phyloP scores from a whole-genome alignment of 2,797 vertebrate genomes.

The Microchirus variegatus region DNA sequence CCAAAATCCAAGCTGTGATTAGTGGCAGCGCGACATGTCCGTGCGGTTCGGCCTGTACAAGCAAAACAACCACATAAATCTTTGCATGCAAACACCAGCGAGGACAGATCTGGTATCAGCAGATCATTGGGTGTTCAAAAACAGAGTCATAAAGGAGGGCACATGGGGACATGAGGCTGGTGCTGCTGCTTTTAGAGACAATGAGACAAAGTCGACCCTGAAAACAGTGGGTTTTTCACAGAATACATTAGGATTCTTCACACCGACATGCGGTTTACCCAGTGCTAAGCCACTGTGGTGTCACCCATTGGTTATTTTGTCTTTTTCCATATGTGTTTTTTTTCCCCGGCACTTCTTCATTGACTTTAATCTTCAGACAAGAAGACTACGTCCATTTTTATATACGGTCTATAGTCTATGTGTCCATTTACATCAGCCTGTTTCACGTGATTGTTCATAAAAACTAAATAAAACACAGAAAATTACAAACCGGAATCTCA shows the following conservation, averaged over 20 bases:
- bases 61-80: slow-evolving; percentile 1
- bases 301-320: too few relatives aligned
- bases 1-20: neutral
- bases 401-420: too few relatives aligned
- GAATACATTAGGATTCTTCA: neutral
- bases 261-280: too few relatives aligned
- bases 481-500: too few relatives aligned
- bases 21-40: neutral
- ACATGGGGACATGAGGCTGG: neutral
- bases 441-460: too few relatives aligned
- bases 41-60: neutral
- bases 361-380: too few relatives aligned
- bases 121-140: neutral
- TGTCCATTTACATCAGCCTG: too few relatives aligned
- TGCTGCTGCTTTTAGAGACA: neutral
- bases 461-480: too few relatives aligned
- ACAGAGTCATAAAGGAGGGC: neutral
- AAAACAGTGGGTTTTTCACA: neutral
- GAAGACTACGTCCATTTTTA: too few relatives aligned
- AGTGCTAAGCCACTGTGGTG: too few relatives aligned
- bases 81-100: neutral
- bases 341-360: too few relatives aligned
- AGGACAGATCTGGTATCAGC: neutral
- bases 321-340: too few relatives aligned
- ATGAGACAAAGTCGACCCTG: neutral